Conservation (phyloP, 2,888 invertebrate genomes). For the Diadegma fenestrale region DNA sequence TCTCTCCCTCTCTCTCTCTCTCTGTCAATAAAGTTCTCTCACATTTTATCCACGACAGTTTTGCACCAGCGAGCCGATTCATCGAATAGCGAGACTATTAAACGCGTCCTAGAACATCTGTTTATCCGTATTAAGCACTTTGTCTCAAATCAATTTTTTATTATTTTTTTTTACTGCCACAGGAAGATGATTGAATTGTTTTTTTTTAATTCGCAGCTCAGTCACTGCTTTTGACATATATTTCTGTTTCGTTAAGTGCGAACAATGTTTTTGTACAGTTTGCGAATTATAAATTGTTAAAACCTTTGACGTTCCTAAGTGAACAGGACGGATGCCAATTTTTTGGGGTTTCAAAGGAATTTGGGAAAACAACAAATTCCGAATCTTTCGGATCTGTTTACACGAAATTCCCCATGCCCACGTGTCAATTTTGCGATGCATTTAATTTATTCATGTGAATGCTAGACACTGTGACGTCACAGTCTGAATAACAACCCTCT, state of each 20-base stretch:
- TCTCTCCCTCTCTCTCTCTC: constrained; percentile 52
- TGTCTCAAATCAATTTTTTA: constrained; percentile 5
- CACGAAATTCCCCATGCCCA: not conserved
- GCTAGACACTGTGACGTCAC: constrained; percentile 71
- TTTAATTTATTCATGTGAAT: constrained; percentile 11
- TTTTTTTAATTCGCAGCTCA: not conserved
- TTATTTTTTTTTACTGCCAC: not conserved
- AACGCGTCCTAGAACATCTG: constrained; percentile 72
- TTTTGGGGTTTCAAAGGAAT: not conserved
- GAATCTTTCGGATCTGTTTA: not conserved
- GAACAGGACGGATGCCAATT: not conserved
- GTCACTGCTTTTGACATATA: not conserved
- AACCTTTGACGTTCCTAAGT: not conserved
- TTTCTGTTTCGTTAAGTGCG: not conserved
- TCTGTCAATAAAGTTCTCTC: constrained; percentile 33
- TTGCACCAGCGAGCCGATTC: constrained; percentile 47
- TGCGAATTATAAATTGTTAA: not conserved
- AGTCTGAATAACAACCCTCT: constrained; percentile 41
- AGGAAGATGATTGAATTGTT: not conserved
- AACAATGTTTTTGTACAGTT: not conserved
- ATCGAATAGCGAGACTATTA: constrained; percentile 70
- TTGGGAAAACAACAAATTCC: not conserved
- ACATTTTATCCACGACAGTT: constrained; percentile 35
- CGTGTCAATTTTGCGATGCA: constrained; percentile 63
- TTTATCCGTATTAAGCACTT: not conserved